Percentiles rank a stretch among this genome's conserved stretches.
Evolutionary conservation across 2,888 invertebrate genomes (phyloP).

Genomic region (Stenodema calcarata): DNA sequence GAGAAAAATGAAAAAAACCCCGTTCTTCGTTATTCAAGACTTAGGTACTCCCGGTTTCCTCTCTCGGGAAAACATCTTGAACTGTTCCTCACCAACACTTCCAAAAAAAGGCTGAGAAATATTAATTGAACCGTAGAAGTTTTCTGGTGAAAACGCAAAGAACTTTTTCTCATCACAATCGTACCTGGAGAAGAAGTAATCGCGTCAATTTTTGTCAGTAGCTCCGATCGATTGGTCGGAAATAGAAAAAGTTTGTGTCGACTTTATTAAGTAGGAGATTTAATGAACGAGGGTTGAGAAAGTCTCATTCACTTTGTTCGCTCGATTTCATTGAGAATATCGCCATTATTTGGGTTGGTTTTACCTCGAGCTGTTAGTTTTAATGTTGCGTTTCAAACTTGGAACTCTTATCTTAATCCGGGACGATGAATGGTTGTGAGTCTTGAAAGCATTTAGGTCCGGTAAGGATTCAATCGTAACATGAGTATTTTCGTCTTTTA

Average conservation of each 20-base stretch:
- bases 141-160: not conserved
- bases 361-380: too few species aligned
- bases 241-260: conserved; percentile 3
- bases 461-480: too few species aligned
- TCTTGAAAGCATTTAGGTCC: too few species aligned
- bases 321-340: not conserved
- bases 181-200: not conserved
- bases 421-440: too few species aligned
- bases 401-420: too few species aligned
- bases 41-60: not conserved
- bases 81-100: not conserved
- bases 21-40: not conserved
- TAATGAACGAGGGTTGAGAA: not conserved
- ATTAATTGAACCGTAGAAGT: not conserved
- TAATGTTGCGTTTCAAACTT: too few species aligned
- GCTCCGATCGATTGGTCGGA: not conserved
- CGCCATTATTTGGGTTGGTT: too few species aligned
- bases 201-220: not conserved
- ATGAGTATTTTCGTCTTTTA: too few species aligned
- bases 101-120: not conserved
- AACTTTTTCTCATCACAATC: not conserved
- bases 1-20: not conserved
- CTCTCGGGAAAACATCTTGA: not conserved
- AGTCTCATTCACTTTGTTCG: not conserved
- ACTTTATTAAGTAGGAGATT: not conserved